phyloP scores from a whole-genome alignment of 30 jellyfish, hydroid and myxozoan genomes.

The Turritopsis rubra region DNA sequence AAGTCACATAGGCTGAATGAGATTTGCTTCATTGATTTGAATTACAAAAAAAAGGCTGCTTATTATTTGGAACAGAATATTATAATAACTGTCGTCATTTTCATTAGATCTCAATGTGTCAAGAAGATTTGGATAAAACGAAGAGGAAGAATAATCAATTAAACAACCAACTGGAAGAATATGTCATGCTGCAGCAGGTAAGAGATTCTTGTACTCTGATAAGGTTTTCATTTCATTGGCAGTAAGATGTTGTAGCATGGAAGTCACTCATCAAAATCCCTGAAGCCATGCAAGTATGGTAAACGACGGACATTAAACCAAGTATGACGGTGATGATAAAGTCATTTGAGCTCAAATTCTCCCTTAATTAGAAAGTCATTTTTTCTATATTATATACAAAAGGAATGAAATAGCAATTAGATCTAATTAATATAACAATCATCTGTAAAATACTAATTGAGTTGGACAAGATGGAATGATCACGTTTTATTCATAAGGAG shows the following conservation, averaged over 20 bases:
- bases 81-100: neutral
- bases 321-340: too few species aligned
- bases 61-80: too few species aligned
- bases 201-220: neutral
- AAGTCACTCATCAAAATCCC: too few species aligned
- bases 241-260: too few species aligned
- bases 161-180: conserved; percentile 72
- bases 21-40: neutral
- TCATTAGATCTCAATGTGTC: conserved; percentile 32
- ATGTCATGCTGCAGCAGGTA: conserved; percentile 43
- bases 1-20: neutral
- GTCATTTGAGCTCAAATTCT: too few species aligned
- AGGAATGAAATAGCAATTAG: too few species aligned
- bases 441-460: neutral
- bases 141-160: conserved; percentile 48
- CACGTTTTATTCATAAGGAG: neutral
- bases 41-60: too few species aligned
- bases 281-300: too few species aligned
- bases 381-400: too few species aligned
- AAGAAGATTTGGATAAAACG: conserved; percentile 52
- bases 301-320: too few species aligned
- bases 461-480: neutral
- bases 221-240: too few species aligned
- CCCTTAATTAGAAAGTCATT: too few species aligned
- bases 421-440: neutral